Evolutionary conservation across 2,888 invertebrate genomes (phyloP), one percentile per base, ranked within the genome.

Genomic region (Drosophila trichaetosa): DNA sequence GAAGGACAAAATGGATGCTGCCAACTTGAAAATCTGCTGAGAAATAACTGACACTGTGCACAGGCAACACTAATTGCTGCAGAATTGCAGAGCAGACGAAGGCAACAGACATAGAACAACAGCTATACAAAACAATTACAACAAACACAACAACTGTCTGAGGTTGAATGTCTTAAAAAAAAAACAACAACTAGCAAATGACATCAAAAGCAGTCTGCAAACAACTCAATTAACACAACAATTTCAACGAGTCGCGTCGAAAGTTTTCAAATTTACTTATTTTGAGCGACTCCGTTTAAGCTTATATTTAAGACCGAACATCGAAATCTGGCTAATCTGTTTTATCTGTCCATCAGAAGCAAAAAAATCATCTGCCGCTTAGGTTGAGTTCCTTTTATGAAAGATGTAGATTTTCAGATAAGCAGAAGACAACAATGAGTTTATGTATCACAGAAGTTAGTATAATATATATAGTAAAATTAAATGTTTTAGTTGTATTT

Each of bases 1-100:
- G 40, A 21, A 60, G 72, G 64, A 54, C 29, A 27, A 49, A 48
- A 52, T 56, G 56, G 73, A 60, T 73, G 66, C 60, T 60, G 73
- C 57, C 54, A 53, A 56, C 57, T 61, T 61, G 58, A 83, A 73
- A 83, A 75, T 86, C 71, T 68, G 73, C 77, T 63, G 51, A 74
- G 73, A 77, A 77, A 70, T 70, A 80, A 78, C 73, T 84, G 84
- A 77, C 82, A 74, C 71, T 74, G 77, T 69, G 71, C 67, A 87
- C 78, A 78, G 74, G 71, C 85, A 87, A 73, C 85, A 78, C 87
- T 87, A 84, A 87, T 84, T 84, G 84, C 85, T 74, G 80, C 77
- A 80, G 80, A 79, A 82, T 76, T 76, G 84, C 82, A 71, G 27
- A 81, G 67, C 75, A 69, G 48, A 64, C 65, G 40, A 66, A 31